Base-by-base conservation (phyloP, 1,140 invertebrate species). In the Thaumatotibia leucotreta region DNA sequence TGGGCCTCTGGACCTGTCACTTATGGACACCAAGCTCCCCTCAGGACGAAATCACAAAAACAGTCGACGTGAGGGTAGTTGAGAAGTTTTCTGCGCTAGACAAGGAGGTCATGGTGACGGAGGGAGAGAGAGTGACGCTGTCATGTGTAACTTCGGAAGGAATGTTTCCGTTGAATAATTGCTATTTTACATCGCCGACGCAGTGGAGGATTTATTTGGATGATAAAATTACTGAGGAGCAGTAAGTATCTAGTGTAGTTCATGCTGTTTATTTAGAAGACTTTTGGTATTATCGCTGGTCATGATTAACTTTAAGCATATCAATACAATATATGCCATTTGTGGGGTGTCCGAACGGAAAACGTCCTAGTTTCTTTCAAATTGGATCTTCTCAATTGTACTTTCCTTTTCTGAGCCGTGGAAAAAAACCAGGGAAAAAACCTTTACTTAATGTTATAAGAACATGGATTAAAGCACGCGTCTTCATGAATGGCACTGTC, bases 161-260 rank as follows among this genome's bases (percentile, higher is more conserved):
- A 1, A 65, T 80, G n/a, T 67, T 73, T 0, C 80, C 88, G 0
- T 58, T 90, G 0, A 84, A 73, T 4, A 88, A 88, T 61, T 90
- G 88, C 27, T 72, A 84, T 0, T 90, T 90, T 39, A 86, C 85
- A 62, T 80, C 84, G 9, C 88, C 88, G 0, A 81, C 75, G 23
- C 83, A 75, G 1, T 67, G 35, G 10, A 75, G 82, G 0, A 88
- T 90, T 68, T 83, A 78, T 39, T 86, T 90, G 11, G 80, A 83
- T 69, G 70, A 78, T 4, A 68, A 73, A 4, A 76, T 88, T 0
- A 88, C 77, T 17, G 63, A 29, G 5, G 63, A 72, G 3, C 73
- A 80, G 86, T 88, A 72, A 82, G 82, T 83, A 32, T 3, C 11
- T 35, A 9, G 6, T 32, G 31, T 9, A 32, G 5, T 32, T 32